phyloP scores from a whole-genome alignment of 1,140 invertebrate species.

The Brachionus manjavacas region DNA sequence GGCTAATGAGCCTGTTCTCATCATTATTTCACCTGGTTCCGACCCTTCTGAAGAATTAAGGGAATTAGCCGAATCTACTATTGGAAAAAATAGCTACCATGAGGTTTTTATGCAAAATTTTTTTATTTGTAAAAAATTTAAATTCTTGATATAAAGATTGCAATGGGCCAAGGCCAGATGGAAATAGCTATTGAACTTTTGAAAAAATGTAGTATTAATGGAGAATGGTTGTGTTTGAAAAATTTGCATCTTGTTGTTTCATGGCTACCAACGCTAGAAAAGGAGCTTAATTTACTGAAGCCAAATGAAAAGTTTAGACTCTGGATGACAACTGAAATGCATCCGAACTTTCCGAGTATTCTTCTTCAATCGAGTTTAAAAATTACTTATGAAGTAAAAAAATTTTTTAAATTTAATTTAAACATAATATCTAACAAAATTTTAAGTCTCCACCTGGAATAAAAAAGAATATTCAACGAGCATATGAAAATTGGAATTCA shows the following conservation, averaged over 20 bases:
- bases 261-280: constrained; percentile 71
- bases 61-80: constrained; percentile 62
- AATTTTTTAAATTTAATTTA: too few species aligned
- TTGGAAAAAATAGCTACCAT: constrained; percentile 62
- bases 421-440: too few species aligned
- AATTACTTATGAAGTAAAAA: constrained; percentile 74
- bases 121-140: not conserved
- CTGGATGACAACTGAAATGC: constrained; percentile 72
- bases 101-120: constrained; percentile 57
- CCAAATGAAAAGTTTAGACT: constrained; percentile 66
- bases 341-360: constrained; percentile 65
- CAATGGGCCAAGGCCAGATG: constrained; percentile 70
- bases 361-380: constrained; percentile 69
- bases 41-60: constrained; percentile 76
- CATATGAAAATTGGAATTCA: constrained; percentile 62
- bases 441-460: constrained; percentile 65
- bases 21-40: constrained; percentile 68
- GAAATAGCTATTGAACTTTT: constrained; percentile 63
- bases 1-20: constrained; percentile 67
- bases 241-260: constrained; percentile 79
- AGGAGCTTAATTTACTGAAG: constrained; percentile 64
- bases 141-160: constrained; percentile 59
- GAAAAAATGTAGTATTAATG: constrained; percentile 60
- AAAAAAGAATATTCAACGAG: constrained; percentile 64
- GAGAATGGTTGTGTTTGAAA: constrained; percentile 74